These are phyloP conservation scores for Meleagris gallopavo DNA, from an alignment of 2,113 vertebrate species.

Conservation along the genomic window DNA sequence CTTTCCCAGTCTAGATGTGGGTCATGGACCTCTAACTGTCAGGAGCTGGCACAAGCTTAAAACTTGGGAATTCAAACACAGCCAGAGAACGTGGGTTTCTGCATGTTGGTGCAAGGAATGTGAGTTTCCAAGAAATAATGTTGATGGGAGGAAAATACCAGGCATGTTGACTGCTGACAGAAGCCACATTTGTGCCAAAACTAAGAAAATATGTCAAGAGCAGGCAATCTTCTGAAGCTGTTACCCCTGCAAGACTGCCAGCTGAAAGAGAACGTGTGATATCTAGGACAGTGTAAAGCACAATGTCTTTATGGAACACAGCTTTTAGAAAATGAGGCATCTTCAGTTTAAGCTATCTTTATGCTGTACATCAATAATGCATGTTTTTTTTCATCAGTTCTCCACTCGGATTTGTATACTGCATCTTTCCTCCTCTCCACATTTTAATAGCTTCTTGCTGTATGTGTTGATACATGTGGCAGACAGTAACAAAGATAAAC, in stretches of 20 bases:
- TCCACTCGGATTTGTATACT: not conserved
- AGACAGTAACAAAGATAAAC: slow-evolving; percentile 20
- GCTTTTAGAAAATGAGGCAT: slow-evolving; percentile 15
- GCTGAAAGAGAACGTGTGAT: not conserved
- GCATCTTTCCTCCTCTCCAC: not conserved
- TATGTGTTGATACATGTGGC: not conserved
- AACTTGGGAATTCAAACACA: slow-evolving; percentile 40
- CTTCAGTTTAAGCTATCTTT: not conserved
- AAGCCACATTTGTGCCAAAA: slow-evolving; percentile 12
- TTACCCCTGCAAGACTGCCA: slow-evolving; percentile 20
- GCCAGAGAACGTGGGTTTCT: slow-evolving; percentile 40
- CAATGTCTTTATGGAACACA: not conserved
- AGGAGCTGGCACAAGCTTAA: not conserved
- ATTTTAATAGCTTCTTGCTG: slow-evolving; percentile 18
- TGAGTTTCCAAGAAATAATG: slow-evolving; percentile 57
- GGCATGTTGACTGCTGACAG: slow-evolving; percentile 20
- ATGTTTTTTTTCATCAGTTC: not conserved
- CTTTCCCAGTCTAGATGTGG: slow-evolving; percentile 14
- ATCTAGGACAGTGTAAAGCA: not conserved
- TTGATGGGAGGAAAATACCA: slow-evolving; percentile 42
- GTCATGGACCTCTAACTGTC: not conserved
- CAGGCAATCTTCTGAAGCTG: slow-evolving; percentile 20
- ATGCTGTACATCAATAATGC: not conserved
- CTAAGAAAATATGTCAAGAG: slow-evolving; percentile 7
- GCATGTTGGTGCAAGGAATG: slow-evolving; percentile 48